Percentiles rank a stretch among this genome's conserved stretches.
Conservation (phyloP, 2,797 vertebrate genomes). For the Enoplosus armatus region DNA sequence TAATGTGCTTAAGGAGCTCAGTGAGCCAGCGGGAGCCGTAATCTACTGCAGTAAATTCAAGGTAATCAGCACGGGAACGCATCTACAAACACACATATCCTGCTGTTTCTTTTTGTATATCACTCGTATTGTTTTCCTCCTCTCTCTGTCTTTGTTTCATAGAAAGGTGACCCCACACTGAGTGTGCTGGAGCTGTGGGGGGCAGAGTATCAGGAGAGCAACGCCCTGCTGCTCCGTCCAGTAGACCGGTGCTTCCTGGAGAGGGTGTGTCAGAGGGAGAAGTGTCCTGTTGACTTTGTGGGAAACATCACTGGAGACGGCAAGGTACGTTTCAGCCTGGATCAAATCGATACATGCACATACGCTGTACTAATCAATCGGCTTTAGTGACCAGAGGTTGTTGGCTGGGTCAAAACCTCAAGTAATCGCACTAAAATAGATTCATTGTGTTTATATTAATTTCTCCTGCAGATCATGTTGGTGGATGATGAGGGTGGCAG, state of each 20-base stretch:
- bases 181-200: constrained; percentile 96
- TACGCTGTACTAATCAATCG: background rate
- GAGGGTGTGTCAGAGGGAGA: constrained; percentile 88
- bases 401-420: background rate
- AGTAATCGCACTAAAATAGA: background rate
- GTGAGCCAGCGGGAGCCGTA: constrained; percentile 90
- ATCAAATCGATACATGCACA: background rate
- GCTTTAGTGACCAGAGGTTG: background rate
- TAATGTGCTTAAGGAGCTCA: constrained; percentile 94
- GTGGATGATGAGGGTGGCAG: constrained; percentile 85
- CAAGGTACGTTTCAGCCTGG: constrained; percentile 79
- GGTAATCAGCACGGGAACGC: constrained; percentile 72
- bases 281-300: constrained; percentile 92
- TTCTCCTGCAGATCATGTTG: constrained; percentile 88
- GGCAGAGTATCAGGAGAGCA: constrained; percentile 96
- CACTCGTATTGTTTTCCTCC: background rate
- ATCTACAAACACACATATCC: background rate
- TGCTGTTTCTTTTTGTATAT: background rate
- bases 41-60: constrained; percentile 92
- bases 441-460: constrained; percentile 1
- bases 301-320: constrained; percentile 90
- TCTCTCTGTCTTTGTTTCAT: background rate
- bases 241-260: constrained; percentile 82
- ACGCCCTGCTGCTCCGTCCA: constrained; percentile 89
- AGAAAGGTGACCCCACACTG: constrained; percentile 93